Percentiles rank a stretch among this genome's conserved stretches.
These are phyloP conservation scores for Chiloscyllium plagiosum DNA, from an alignment of 2,113 vertebrate species.

Conservation along the genomic window DNA sequence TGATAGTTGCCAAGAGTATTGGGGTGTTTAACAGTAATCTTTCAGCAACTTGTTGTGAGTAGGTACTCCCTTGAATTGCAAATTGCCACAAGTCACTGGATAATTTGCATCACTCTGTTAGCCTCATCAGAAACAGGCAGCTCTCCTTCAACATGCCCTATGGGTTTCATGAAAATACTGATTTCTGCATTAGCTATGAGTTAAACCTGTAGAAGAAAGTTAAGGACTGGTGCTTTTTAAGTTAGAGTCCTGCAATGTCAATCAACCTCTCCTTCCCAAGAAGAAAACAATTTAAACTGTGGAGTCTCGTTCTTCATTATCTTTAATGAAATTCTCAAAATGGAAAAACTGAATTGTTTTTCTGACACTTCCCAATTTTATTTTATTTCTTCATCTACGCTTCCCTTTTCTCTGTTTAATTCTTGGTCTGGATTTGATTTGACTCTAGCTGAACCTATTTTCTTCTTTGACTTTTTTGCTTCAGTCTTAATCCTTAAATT, in stretches of 20 bases:
- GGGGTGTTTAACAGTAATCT: not conserved
- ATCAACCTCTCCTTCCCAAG: not conserved
- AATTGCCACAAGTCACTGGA: not conserved
- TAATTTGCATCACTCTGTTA: not conserved
- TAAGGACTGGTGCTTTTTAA: not conserved
- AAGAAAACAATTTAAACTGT: not conserved
- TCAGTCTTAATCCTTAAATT: not conserved
- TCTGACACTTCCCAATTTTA: not conserved
- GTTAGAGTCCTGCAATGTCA: not conserved
- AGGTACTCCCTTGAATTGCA: not conserved
- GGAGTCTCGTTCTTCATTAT: not conserved
- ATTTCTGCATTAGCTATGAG: not conserved
- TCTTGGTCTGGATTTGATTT: not conserved
- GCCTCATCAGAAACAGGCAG: not conserved
- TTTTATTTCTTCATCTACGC: not conserved
- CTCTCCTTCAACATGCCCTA: not conserved
- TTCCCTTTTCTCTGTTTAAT: not conserved
- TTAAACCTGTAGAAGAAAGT: not conserved
- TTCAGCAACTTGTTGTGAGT: not conserved
- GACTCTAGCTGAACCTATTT: not conserved
- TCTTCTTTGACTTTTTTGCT: not conserved
- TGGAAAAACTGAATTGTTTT: not conserved
- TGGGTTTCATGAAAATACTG: not conserved
- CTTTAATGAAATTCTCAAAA: not conserved
- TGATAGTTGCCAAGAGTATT: not conserved